Evolutionary conservation across 2,797 vertebrate genomes (phyloP).

Genomic region (Enteromius paludinosus): DNA sequence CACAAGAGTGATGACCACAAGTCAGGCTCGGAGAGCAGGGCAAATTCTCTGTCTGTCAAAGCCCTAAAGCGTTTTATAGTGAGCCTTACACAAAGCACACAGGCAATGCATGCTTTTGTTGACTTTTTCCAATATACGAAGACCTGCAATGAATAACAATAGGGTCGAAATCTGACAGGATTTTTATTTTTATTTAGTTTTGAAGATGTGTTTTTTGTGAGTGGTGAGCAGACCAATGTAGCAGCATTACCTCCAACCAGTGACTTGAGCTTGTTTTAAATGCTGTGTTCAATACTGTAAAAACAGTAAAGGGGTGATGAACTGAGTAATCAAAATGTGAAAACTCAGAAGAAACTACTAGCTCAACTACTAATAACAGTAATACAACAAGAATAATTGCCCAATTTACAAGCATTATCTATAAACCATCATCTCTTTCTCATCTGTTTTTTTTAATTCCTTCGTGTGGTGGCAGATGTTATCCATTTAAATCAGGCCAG

Average conservation of each 20-base stretch:
- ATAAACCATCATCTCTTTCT: neutral
- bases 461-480: neutral
- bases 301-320: no score
- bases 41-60: slow-evolving; percentile 63
- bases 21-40: slow-evolving; percentile 44
- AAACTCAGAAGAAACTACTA: no score
- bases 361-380: no score
- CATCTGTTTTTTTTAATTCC: neutral
- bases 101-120: slow-evolving; percentile 28
- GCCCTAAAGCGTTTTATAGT: slow-evolving; percentile 50
- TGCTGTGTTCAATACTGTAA: neutral
- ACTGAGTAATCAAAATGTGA: no score
- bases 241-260: neutral
- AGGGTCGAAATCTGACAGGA: neutral
- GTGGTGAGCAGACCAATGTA: neutral
- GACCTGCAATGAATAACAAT: neutral
- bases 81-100: slow-evolving; percentile 47
- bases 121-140: slow-evolving; percentile 11
- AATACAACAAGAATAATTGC: no score
- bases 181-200: neutral
- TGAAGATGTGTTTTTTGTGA: neutral
- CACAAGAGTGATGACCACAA: slow-evolving; percentile 48
- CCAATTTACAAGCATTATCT: no score
- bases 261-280: neutral
- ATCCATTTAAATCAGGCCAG: neutral